Conservation (phyloP, 2,888 invertebrate genomes). For the Chalcis sispes region DNA sequence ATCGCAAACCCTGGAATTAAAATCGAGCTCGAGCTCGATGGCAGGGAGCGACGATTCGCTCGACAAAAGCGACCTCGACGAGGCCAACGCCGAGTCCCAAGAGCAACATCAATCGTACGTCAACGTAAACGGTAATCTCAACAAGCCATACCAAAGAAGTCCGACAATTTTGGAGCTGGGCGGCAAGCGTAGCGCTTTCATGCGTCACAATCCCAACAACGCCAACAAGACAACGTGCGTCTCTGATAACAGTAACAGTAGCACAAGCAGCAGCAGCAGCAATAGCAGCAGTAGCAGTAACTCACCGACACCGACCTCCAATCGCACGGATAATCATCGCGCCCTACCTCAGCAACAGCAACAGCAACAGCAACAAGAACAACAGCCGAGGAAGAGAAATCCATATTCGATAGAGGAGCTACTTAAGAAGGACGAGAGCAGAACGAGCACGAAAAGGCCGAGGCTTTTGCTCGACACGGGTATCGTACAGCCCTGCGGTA, state of each 20-base stretch:
- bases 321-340: conserved; percentile 1
- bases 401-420: conserved; percentile 93
- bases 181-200: conserved; percentile 71
- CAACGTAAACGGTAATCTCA: conserved; percentile 45
- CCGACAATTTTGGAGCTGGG: conserved; percentile 69
- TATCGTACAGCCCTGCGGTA: conserved; percentile 80
- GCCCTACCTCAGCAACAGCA: neutral
- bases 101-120: conserved; percentile 57
- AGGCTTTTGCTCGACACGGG: conserved; percentile 75
- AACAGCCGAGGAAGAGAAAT: conserved; percentile 81
- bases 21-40: conserved; percentile 77
- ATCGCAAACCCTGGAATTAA: conserved; percentile 71
- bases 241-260: conserved; percentile 41
- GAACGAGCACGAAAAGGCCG: conserved; percentile 73
- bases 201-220: conserved; percentile 56
- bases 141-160: conserved; percentile 70
- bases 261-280: conserved; percentile 13
- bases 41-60: conserved; percentile 80
- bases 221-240: neutral
- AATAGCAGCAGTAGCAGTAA: conserved; percentile 26
- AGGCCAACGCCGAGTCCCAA: conserved; percentile 67
- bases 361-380: conserved; percentile 58
- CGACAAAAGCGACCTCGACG: conserved; percentile 77
- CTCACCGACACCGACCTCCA: conserved; percentile 41
- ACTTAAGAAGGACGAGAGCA: conserved; percentile 87